Evolutionary conservation across 2,113 vertebrate genomes (phyloP).

Genomic region (Sinosuthora webbiana): DNA sequence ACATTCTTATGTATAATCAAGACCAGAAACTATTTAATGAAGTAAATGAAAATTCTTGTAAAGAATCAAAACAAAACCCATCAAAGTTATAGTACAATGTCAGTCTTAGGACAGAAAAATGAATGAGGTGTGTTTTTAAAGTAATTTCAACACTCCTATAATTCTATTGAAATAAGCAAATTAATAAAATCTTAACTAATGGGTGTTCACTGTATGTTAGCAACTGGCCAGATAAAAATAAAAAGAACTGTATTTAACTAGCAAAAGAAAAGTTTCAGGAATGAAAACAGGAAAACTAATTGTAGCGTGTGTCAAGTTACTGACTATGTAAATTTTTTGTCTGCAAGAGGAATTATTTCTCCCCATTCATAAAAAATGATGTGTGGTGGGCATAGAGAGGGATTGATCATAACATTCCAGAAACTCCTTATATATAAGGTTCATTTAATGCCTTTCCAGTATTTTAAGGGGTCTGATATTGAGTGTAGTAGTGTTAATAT

Average conservation of each 20-base stretch:
- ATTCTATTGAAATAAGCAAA: neutral
- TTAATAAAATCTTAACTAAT: neutral
- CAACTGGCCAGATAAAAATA: neutral
- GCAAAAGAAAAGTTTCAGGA: neutral
- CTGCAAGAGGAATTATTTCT: neutral
- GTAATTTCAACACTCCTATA: neutral
- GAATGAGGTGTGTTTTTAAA: neutral
- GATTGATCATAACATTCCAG: neutral
- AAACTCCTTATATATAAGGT: neutral
- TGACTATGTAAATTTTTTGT: neutral
- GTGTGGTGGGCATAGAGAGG: neutral
- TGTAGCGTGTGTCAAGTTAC: neutral
- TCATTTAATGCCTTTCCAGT: neutral
- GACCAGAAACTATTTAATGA: neutral
- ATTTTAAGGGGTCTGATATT: neutral
- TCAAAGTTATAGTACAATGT: neutral
- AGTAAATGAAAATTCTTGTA: neutral
- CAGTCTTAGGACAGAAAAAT: neutral
- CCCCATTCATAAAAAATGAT: neutral
- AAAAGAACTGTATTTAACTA: neutral
- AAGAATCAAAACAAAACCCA: neutral
- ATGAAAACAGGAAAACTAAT: neutral
- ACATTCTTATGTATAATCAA: neutral
- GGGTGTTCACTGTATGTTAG: neutral
- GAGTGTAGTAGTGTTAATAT: neutral